phyloP scores from a whole-genome alignment of 2,113 vertebrate genomes.

The Melanostigma gelatinosum region DNA sequence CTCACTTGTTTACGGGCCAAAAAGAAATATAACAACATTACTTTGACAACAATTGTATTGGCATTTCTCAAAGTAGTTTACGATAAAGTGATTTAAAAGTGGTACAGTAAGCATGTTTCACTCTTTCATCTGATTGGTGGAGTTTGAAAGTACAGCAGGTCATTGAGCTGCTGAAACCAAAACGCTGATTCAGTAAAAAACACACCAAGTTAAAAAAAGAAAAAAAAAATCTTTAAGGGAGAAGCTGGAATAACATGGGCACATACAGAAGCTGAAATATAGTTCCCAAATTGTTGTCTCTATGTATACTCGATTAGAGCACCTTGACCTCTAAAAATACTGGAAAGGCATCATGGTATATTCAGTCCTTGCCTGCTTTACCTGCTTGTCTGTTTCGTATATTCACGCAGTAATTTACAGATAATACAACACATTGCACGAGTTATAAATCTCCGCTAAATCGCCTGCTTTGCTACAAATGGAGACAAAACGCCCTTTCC shows the following conservation, averaged over 20 bases:
- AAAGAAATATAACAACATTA: conserved; percentile 75
- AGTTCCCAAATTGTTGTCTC: conserved; percentile 9
- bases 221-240: neutral
- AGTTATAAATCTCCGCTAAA: conserved; percentile 51
- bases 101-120: conserved; percentile 80
- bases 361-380: conserved; percentile 16
- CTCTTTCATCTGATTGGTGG: conserved; percentile 66
- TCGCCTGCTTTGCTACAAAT: conserved; percentile 59
- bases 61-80: conserved; percentile 70
- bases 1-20: conserved; percentile 37
- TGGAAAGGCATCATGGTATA: neutral
- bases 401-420: conserved; percentile 1
- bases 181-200: conserved; percentile 72
- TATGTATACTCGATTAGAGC: conserved; percentile 11
- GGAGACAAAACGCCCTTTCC: conserved; percentile 70
- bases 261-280: neutral
- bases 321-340: neutral
- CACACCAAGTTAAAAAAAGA: conserved; percentile 32
- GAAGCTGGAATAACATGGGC: conserved; percentile 19
- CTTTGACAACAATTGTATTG: conserved; percentile 81
- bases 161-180: conserved; percentile 72
- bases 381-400: neutral
- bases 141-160: conserved; percentile 77
- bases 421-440: conserved; percentile 20
- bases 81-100: conserved; percentile 82